Percentiles rank a stretch among this genome's conserved stretches.
These are phyloP conservation scores for Chelonus formosanus DNA, from an alignment of 2,888 invertebrate species.

Conservation along the genomic window DNA sequence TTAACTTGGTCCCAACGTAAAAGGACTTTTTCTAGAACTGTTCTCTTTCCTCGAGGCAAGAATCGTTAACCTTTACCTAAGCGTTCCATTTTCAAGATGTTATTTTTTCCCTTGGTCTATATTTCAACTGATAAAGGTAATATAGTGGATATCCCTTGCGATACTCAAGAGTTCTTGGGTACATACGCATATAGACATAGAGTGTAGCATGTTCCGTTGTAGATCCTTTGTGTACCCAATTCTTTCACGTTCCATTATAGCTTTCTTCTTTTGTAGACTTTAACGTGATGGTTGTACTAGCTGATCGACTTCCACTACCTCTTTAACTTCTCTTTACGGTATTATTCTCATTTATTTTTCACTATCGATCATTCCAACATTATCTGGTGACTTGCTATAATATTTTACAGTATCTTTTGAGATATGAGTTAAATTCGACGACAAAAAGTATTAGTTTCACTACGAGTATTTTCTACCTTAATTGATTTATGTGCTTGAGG, in stretches of 20 bases:
- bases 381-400: too few species aligned
- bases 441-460: too few species aligned
- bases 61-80: conserved; percentile 25
- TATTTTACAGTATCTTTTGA: too few species aligned
- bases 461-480: too few species aligned
- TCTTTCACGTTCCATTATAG: conserved; percentile 30
- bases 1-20: conserved; percentile 6
- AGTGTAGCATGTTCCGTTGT: conserved; percentile 27
- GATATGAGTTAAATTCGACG: too few species aligned
- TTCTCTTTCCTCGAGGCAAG: conserved; percentile 9
- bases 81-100: conserved; percentile 27
- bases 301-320: not conserved
- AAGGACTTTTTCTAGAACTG: not conserved
- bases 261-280: conserved; percentile 21
- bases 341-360: too few species aligned
- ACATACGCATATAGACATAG: conserved; percentile 32
- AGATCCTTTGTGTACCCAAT: conserved; percentile 34
- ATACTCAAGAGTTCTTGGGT: conserved; percentile 35
- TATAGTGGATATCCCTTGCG: conserved; percentile 25
- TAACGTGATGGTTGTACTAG: conserved; percentile 26
- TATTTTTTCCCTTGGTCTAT: conserved; percentile 23
- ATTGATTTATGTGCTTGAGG: too few species aligned
- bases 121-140: conserved; percentile 38
- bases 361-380: too few species aligned
- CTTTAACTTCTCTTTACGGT: not conserved